Percentiles rank a stretch among this genome's conserved stretches.
Conservation (phyloP, 1,140 invertebrate species). For the Agraylea sexmaculata region DNA sequence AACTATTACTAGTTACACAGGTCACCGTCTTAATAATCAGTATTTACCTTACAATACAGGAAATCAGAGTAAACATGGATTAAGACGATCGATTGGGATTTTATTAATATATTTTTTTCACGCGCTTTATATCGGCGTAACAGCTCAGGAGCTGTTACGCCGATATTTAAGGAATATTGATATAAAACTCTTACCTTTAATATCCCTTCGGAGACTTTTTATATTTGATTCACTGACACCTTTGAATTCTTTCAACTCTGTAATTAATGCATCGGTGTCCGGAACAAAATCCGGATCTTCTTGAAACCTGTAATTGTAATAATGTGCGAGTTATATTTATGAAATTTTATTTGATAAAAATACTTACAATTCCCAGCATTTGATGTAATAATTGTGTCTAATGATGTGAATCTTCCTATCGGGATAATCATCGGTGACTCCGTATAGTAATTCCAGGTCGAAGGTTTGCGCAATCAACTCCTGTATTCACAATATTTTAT, state of each 20-base stretch:
- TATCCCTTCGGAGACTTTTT: slow-evolving; percentile 1
- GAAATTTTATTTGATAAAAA: background rate
- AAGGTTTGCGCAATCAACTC: slow-evolving; percentile 11
- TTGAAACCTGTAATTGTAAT: slow-evolving; percentile 13
- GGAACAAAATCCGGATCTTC: slow-evolving; percentile 7
- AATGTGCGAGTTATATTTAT: background rate
- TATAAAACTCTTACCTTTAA: no score
- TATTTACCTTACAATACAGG: no score
- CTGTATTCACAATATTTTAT: slow-evolving; percentile 7
- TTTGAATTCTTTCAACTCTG: slow-evolving; percentile 6
- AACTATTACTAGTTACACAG: no score
- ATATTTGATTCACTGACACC: slow-evolving; percentile 7
- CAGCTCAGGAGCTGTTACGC: no score
- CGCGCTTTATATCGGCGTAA: no score
- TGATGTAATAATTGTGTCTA: slow-evolving; percentile 11
- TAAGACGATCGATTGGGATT: no score
- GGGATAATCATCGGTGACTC: slow-evolving; percentile 8
- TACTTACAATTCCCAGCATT: slow-evolving; percentile 15
- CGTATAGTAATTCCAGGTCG: slow-evolving; percentile 10
- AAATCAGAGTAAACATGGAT: no score
- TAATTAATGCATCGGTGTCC: slow-evolving; percentile 9
- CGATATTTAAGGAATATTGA: no score
- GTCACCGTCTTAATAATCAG: no score
- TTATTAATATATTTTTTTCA: no score
- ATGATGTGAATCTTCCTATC: slow-evolving; percentile 6